phyloP scores from a whole-genome alignment of 2,797 vertebrate species.

The Hoplostethus mediterraneus region DNA sequence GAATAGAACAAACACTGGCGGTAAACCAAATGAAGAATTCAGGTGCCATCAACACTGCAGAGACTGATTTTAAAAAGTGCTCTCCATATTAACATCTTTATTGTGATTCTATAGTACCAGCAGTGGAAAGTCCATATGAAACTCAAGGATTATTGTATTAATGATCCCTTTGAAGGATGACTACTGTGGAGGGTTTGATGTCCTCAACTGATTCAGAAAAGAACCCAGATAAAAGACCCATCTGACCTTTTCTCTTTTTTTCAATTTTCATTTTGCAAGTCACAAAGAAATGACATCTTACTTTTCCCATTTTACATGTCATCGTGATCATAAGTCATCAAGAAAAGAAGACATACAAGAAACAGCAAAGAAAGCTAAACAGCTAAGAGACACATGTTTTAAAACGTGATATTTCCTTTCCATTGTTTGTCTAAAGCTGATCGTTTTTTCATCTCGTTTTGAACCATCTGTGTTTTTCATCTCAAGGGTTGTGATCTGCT shows the following conservation, averaged over 20 bases:
- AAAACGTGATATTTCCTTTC: too few relatives aligned
- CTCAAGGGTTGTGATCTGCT: conserved; percentile 34
- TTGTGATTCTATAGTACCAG: neutral
- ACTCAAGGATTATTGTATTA: neutral
- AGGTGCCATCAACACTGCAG: conserved; percentile 2
- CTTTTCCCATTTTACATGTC: neutral
- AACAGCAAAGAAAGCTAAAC: too few relatives aligned
- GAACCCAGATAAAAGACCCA: conserved; percentile 29
- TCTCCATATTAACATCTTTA: neutral
- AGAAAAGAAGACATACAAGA: too few relatives aligned
- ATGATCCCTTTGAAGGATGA: neutral
- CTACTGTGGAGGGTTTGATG: conserved; percentile 1
- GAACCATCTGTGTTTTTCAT: conserved; percentile 65
- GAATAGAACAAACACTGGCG: conserved; percentile 46
- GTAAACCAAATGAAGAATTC: conserved; percentile 46
- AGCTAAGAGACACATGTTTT: too few relatives aligned
- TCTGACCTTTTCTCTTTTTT: conserved; percentile 6
- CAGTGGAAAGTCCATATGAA: neutral
- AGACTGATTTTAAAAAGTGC: neutral
- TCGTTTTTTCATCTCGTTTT: conserved; percentile 37
- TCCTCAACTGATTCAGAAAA: neutral
- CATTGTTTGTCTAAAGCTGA: conserved; percentile 32
- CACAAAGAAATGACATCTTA: neutral
- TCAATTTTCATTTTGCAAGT: neutral
- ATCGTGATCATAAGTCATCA: neutral